Evolutionary conservation across 2,797 vertebrate genomes (phyloP).

Genomic region (Bradypodion pumilum): DNA sequence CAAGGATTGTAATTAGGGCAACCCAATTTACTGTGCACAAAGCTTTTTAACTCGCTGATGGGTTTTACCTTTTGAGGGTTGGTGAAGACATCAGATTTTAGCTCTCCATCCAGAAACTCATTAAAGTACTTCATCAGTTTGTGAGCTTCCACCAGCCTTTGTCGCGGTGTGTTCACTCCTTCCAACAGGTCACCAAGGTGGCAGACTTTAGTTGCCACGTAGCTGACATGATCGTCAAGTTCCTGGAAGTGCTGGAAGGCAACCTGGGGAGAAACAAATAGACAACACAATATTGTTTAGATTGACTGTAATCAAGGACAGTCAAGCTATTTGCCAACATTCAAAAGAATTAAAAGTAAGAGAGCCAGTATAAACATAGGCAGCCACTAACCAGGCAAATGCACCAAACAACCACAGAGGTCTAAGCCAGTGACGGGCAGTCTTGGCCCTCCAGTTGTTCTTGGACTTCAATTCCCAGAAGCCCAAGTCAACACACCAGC

Average conservation of each 20-base stretch:
- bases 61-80: slow-evolving; percentile 95
- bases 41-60: slow-evolving; percentile 72
- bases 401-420: neutral
- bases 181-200: slow-evolving; percentile 98
- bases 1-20: slow-evolving; percentile 74
- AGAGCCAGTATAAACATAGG: neutral
- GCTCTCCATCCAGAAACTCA: slow-evolving; percentile 98
- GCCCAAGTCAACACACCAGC: too few relatives aligned
- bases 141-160: slow-evolving; percentile 97
- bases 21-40: slow-evolving; percentile 64
- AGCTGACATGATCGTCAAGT: slow-evolving; percentile 98
- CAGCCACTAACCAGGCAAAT: neutral
- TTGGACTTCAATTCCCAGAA: too few relatives aligned
- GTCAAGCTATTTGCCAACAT: neutral
- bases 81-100: slow-evolving; percentile 98
- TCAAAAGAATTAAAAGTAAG: neutral
- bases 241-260: slow-evolving; percentile 99
- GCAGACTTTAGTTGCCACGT: slow-evolving; percentile 99
- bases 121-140: slow-evolving; percentile 99
- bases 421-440: too few relatives aligned
- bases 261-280: slow-evolving; percentile 81
- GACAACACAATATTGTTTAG: slow-evolving; percentile 45
- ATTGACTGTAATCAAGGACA: slow-evolving; percentile 18
- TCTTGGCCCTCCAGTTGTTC: too few relatives aligned
- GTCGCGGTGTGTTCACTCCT: slow-evolving; percentile 98